Evolutionary conservation across 2,888 invertebrate species (phyloP).

Genomic region (Drosophila anomelani): DNA sequence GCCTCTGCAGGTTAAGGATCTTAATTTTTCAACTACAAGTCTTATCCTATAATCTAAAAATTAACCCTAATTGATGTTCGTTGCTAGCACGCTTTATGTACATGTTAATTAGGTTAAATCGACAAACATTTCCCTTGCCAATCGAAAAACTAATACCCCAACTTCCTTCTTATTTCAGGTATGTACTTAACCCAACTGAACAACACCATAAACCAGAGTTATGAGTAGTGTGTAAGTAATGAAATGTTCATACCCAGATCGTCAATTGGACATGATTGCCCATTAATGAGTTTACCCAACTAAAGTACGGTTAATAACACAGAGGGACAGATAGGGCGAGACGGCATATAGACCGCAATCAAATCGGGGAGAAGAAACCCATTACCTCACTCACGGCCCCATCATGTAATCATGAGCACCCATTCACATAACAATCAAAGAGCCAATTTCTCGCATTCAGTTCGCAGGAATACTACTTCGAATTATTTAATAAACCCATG

Average conservation of each 20-base stretch:
- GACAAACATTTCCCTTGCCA: constrained; percentile 9
- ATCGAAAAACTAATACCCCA: constrained; percentile 23
- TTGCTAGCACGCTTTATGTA: neutral
- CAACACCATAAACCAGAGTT: constrained; percentile 19
- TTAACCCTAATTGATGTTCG: neutral
- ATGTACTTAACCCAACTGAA: constrained; percentile 43
- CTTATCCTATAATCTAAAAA: neutral
- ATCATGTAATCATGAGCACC: constrained; percentile 42
- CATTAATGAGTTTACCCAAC: constrained; percentile 40
- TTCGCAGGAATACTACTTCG: constrained; percentile 57
- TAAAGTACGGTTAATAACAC: constrained; percentile 25
- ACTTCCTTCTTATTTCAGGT: constrained; percentile 53
- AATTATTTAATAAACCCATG: constrained; percentile 79
- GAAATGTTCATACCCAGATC: constrained; percentile 38
- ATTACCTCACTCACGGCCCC: constrained; percentile 25
- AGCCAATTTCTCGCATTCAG: constrained; percentile 65
- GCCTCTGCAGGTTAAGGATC: neutral
- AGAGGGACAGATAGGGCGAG: constrained; percentile 6
- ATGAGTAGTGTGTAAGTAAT: constrained; percentile 41
- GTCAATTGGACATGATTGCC: constrained; percentile 32
- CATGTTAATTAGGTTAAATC: constrained; percentile 1
- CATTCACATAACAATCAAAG: constrained; percentile 58
- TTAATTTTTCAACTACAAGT: neutral
- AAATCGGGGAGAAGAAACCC: constrained; percentile 38
- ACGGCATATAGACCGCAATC: constrained; percentile 27